Base-by-base conservation (phyloP, 2,113 vertebrate species). In the Megaleporinus macrocephalus region DNA sequence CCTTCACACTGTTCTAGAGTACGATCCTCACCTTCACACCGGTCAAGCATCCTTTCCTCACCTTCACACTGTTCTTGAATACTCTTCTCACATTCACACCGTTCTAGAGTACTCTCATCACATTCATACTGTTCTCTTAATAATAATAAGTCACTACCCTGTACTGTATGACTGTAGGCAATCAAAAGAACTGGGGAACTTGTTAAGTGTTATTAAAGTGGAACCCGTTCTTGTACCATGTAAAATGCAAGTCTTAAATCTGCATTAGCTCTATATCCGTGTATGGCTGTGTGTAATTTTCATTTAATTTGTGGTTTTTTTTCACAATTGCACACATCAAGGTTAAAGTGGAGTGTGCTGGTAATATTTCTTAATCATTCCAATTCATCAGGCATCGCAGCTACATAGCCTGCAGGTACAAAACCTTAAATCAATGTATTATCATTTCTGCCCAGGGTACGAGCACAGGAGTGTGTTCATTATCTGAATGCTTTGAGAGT, bases 401-500 rank as follows among this genome's bases (percentile, higher is more conserved):
- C 2, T 61, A 61, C 57, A 61, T 10, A 26, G 22, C 53, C 53
- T 55, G 20, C 57, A 61, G 57, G 57, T 61, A n/a, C 57, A 61
- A 26, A 49, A 20, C 9, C 61, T 66, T 68, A 30, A 68, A 68
- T 68, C 16, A 68, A 36, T 33, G 30, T 44, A 24, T 70, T 36
- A 44, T 12, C 20, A 44, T 70, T 70, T 70, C 66, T 70, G 33
- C 66, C 20, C 24, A 5, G 12, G 57, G 12, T 61, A 61, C 3
- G 12, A 41, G 30, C 13, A 30, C 30, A 68, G 18, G 30, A 70
- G 16, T 41, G 16, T 41, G 10, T 70, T 70, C 65, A 68, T 68
- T 36, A 68, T 68, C 18, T 68, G 65, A 68, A 22, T 33, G 63
- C 5, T 51, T 3, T 55, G 65, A 69, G 18, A 83, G 88, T 36